A percentile compares a stretch with the other conserved stretches of the same genome.
phyloP scores from a whole-genome alignment of 2,113 vertebrate species.

The Panthera tigris region DNA sequence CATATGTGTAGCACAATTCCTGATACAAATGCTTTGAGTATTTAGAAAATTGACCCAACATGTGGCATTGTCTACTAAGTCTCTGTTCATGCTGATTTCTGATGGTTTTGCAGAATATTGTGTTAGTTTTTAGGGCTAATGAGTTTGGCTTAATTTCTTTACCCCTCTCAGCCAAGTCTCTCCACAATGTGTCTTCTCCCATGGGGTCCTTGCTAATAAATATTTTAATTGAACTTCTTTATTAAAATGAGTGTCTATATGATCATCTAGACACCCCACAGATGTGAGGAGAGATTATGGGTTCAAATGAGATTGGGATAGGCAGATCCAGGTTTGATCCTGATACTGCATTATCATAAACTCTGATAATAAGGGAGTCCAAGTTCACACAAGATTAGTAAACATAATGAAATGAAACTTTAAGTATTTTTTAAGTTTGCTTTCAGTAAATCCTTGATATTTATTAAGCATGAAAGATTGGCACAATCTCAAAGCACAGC shows the following conservation, averaged over 20 bases:
- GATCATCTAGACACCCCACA: slow-evolving; percentile 72
- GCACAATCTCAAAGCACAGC: not conserved
- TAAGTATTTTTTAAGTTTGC: slow-evolving; percentile 40
- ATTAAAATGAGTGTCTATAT: slow-evolving; percentile 77
- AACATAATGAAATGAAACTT: slow-evolving; percentile 55
- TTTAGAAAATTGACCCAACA: slow-evolving; percentile 71
- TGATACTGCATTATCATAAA: slow-evolving; percentile 9
- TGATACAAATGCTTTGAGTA: slow-evolving; percentile 56
- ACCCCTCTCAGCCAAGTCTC: slow-evolving; percentile 75
- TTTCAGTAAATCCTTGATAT: slow-evolving; percentile 45
- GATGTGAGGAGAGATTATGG: slow-evolving; percentile 65
- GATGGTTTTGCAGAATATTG: slow-evolving; percentile 72
- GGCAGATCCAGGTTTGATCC: slow-evolving; percentile 54
- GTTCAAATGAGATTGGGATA: slow-evolving; percentile 60
- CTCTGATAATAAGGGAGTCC: slow-evolving; percentile 37
- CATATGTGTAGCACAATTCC: slow-evolving; percentile 22
- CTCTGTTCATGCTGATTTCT: slow-evolving; percentile 75
- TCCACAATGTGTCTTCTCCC: slow-evolving; percentile 68
- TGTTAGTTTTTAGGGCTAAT: slow-evolving; percentile 72
- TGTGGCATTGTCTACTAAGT: slow-evolving; percentile 65
- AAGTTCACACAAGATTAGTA: slow-evolving; percentile 57
- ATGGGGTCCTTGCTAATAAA: slow-evolving; percentile 74
- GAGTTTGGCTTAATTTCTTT: slow-evolving; percentile 82
- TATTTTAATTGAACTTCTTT: slow-evolving; percentile 79
- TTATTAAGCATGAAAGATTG: slow-evolving; percentile 27